Evolutionary conservation across 1,140 invertebrate genomes (phyloP).

Genomic region (Tetramorium simillimum): DNA sequence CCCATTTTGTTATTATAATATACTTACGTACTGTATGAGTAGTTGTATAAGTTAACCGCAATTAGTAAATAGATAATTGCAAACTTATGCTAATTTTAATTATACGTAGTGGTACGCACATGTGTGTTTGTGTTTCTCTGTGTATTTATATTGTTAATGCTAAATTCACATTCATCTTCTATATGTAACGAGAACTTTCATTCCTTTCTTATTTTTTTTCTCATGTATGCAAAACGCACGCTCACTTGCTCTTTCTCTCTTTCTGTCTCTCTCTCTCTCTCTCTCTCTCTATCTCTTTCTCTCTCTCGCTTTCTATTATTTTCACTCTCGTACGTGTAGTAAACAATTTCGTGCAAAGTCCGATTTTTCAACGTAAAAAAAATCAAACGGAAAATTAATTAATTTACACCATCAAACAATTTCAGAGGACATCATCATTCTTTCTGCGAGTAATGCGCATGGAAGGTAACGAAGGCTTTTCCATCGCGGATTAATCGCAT

Average conservation of each 20-base stretch:
- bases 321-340: slow-evolving; percentile 13
- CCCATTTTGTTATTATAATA: slow-evolving; percentile 45
- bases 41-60: slow-evolving; percentile 77
- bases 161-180: slow-evolving; percentile 73
- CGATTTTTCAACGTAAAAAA: slow-evolving; percentile 26
- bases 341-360: slow-evolving; percentile 65
- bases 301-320: neutral
- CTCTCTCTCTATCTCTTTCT: no score
- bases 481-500: slow-evolving; percentile 23
- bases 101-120: slow-evolving; percentile 62
- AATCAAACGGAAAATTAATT: slow-evolving; percentile 35
- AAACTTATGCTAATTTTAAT: slow-evolving; percentile 79
- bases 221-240: neutral
- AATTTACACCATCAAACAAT: neutral
- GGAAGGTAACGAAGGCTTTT: neutral
- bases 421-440: neutral
- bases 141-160: slow-evolving; percentile 58
- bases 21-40: slow-evolving; percentile 60
- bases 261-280: neutral
- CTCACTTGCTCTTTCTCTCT: neutral
- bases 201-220: neutral
- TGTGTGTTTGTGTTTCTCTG: neutral
- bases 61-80: slow-evolving; percentile 79
- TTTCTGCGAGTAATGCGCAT: neutral
- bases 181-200: slow-evolving; percentile 65